Conservation (phyloP, 2,888 invertebrate species). For the Perdita meconis region DNA sequence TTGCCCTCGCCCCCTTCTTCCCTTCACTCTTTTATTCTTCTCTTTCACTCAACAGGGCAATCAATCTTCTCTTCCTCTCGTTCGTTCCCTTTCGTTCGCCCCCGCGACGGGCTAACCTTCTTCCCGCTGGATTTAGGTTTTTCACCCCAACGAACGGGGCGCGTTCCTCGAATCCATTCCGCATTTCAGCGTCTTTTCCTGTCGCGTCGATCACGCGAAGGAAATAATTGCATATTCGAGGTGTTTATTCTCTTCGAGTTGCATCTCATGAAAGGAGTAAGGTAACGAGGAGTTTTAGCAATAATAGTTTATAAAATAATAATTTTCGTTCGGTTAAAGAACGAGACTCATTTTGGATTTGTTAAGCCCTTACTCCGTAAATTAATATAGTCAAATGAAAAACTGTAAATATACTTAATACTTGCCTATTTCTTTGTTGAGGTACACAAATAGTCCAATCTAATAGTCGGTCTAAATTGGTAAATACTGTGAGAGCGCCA, state of each 20-base stretch:
- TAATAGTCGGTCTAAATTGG: too few relatives aligned
- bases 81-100: conserved; percentile 55
- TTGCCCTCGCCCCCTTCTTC: conserved; percentile 33
- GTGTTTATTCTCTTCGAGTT: background rate
- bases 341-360: too few relatives aligned
- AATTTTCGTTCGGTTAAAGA: background rate
- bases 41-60: conserved; percentile 53
- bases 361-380: too few relatives aligned
- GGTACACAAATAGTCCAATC: too few relatives aligned
- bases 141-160: conserved; percentile 65
- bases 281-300: too few relatives aligned
- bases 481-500: too few relatives aligned
- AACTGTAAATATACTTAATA: too few relatives aligned
- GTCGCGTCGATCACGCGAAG: conserved; percentile 22
- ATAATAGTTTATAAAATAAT: background rate
- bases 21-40: conserved; percentile 48
- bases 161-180: conserved; percentile 18
- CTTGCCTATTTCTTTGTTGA: too few relatives aligned
- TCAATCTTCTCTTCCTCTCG: conserved; percentile 70
- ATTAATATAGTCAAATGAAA: too few relatives aligned
- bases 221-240: conserved; percentile 32
- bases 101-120: conserved; percentile 48
- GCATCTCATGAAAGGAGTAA: background rate
- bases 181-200: conserved; percentile 12
- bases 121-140: conserved; percentile 63